These are phyloP conservation scores for Leptobrachium ailaonicum DNA, from an alignment of 2,113 vertebrate genomes.

Conservation along the genomic window DNA sequence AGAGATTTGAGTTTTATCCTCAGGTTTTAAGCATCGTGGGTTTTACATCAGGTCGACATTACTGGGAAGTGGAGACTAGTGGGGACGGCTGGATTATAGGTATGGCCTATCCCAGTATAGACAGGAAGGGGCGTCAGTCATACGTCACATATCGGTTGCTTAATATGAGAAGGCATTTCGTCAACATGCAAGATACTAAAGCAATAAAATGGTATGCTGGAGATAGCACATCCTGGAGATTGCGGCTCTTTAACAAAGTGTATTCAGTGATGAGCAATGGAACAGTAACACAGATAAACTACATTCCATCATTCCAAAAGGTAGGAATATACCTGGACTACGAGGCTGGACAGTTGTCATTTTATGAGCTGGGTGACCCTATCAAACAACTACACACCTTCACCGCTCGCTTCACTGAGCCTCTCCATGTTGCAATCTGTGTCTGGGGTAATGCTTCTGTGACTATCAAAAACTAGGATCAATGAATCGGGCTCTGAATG, in stretches of 20 bases:
- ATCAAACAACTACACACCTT: not conserved
- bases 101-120: constrained; percentile 22
- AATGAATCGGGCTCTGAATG: too few species aligned
- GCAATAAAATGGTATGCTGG: not conserved
- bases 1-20: constrained; percentile 3
- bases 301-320: not conserved
- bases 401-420: too few species aligned
- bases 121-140: constrained; percentile 3
- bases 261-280: constrained; percentile 4
- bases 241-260: not conserved
- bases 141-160: too few species aligned
- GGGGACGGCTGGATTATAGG: constrained; percentile 9
- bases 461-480: too few species aligned
- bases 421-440: too few species aligned
- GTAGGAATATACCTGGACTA: constrained; percentile 22
- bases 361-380: not conserved
- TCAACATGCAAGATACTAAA: too few species aligned
- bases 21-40: constrained; percentile 9
- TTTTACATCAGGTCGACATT: constrained; percentile 31
- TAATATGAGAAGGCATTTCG: too few species aligned
- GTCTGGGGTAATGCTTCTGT: too few species aligned
- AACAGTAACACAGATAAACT: not conserved
- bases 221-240: constrained; percentile 7
- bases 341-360: constrained; percentile 12
- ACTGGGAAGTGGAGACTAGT: constrained; percentile 30